Conservation (phyloP, 2,888 invertebrate genomes). For the Latheticus oryzae region DNA sequence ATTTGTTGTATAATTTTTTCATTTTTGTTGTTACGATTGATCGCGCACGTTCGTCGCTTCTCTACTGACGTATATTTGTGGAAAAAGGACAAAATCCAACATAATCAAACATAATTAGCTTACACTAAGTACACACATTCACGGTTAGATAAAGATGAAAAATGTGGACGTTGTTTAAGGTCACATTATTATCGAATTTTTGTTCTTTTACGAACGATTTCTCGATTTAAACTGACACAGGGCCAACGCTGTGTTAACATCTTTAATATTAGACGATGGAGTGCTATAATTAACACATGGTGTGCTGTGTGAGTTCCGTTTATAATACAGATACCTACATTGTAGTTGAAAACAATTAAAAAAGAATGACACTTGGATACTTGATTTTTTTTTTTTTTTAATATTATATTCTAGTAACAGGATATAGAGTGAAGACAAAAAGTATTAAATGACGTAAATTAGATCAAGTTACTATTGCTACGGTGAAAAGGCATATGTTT, state of each 20-base stretch:
- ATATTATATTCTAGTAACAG: too few species aligned
- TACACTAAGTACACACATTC: constrained; percentile 41
- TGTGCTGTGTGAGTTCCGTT: too few species aligned
- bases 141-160: constrained; percentile 40
- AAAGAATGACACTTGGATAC: too few species aligned
- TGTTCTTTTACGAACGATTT: constrained; percentile 9
- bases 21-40: constrained; percentile 47
- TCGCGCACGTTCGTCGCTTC: constrained; percentile 40
- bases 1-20: constrained; percentile 64
- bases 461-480: too few species aligned
- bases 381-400: too few species aligned
- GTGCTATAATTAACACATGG: constrained; percentile 54
- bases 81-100: constrained; percentile 42
- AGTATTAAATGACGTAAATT: too few species aligned
- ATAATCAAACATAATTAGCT: constrained; percentile 40
- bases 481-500: too few species aligned
- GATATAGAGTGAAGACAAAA: too few species aligned
- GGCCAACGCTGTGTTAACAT: constrained; percentile 51
- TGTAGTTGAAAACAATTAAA: too few species aligned
- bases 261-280: constrained; percentile 49
- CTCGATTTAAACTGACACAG: constrained; percentile 27
- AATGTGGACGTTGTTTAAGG: constrained; percentile 42
- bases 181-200: constrained; percentile 44
- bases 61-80: constrained; percentile 44
- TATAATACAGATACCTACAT: too few species aligned